Percentiles rank a stretch among this genome's conserved stretches.
Evolutionary conservation across 2,797 vertebrate genomes (phyloP).

Genomic region (Astyanax mexicanus): DNA sequence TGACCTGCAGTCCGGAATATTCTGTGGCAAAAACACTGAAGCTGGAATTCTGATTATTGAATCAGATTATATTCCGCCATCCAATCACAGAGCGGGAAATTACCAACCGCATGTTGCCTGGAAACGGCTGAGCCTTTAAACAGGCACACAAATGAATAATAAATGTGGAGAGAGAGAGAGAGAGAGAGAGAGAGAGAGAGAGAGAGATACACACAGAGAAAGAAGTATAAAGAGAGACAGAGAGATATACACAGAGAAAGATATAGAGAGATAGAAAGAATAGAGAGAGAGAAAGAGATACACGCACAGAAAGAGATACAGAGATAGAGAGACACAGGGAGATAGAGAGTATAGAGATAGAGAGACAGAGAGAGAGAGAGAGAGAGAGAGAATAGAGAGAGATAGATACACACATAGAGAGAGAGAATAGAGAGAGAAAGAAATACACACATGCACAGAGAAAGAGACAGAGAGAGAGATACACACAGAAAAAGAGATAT

Average conservation of each 20-base stretch:
- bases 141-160: conserved; percentile 46
- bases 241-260: too few relatives aligned
- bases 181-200: conserved; percentile 17
- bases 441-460: too few relatives aligned
- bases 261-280: conserved; percentile 17
- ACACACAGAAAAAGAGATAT: too few relatives aligned
- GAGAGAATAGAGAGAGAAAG: conserved; percentile 13
- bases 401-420: too few relatives aligned
- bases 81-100: conserved; percentile 51
- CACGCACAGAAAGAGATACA: too few relatives aligned
- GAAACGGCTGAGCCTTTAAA: conserved; percentile 46
- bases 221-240: conserved; percentile 10
- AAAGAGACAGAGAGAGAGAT: conserved; percentile 15
- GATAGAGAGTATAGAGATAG: background rate
- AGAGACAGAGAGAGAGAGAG: conserved; percentile 15
- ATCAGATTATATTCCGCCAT: conserved; percentile 46
- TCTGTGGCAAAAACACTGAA: conserved; percentile 20
- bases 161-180: conserved; percentile 25
- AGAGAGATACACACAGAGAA: too few relatives aligned
- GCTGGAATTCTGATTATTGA: conserved; percentile 42
- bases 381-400: too few relatives aligned
- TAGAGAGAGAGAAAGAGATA: conserved; percentile 20
- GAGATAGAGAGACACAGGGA: conserved; percentile 19
- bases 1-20: conserved; percentile 40
- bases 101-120: conserved; percentile 50